Conservation (phyloP, 1,140 invertebrate species). For the honey bee (Apis mellifera) region DNA sequence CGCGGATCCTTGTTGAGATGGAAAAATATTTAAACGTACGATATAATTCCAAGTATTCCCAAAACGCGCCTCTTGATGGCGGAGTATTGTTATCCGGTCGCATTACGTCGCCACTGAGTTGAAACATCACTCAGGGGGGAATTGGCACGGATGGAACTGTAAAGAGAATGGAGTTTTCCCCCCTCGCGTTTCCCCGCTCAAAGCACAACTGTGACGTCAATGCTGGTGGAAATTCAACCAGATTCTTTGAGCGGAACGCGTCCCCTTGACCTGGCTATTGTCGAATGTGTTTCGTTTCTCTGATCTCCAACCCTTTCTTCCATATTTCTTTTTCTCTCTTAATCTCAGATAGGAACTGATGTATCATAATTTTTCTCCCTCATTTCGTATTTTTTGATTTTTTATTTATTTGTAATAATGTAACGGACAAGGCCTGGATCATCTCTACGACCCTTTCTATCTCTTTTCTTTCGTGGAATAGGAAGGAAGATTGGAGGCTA, state of each 20-base stretch:
- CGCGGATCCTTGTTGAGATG: not conserved
- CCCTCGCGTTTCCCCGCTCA: not conserved
- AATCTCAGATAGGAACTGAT: no score
- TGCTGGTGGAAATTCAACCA: not conserved
- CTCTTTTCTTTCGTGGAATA: no score
- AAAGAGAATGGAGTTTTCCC: slow-evolving; percentile 39
- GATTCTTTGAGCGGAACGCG: slow-evolving; percentile 24
- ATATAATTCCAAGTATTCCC: slow-evolving; percentile 38
- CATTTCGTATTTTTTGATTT: no score
- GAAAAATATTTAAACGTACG: slow-evolving; percentile 23
- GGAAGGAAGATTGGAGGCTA: no score
- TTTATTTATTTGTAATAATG: no score
- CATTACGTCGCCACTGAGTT: slow-evolving; percentile 14
- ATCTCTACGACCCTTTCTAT: no score
- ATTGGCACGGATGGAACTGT: slow-evolving; percentile 37
- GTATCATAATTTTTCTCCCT: no score
- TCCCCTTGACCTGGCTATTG: not conserved
- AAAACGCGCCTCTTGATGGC: slow-evolving; percentile 31
- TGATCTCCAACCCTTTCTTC: not conserved
- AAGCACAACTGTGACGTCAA: slow-evolving; percentile 6
- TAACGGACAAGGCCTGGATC: no score
- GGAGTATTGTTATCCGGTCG: slow-evolving; percentile 34
- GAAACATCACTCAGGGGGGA: slow-evolving; percentile 35
- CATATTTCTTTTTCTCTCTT: no score
- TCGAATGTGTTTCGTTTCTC: not conserved